Evolutionary conservation across 2,888 invertebrate genomes (phyloP).

Genomic region (Apamea epomidion): DNA sequence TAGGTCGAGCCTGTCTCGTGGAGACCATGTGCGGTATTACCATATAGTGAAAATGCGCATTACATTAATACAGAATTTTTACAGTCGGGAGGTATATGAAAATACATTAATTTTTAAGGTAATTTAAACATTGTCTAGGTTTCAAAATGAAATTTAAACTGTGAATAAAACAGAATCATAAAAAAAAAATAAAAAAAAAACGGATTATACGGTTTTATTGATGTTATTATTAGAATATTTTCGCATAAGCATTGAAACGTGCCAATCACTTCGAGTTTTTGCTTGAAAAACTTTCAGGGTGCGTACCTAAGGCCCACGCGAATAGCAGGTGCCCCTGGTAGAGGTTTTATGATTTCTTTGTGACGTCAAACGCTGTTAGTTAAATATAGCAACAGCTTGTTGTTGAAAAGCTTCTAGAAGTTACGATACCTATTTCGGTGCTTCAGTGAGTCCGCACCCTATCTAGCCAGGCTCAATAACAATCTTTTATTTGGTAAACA

Average conservation of each 20-base stretch:
- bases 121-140: too few species aligned
- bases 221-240: neutral
- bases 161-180: too few species aligned
- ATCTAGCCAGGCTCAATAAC: neutral
- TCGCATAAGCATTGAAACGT: neutral
- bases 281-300: conserved; percentile 4
- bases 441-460: neutral
- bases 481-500: neutral
- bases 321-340: neutral
- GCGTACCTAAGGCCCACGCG: conserved; percentile 14
- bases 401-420: conserved; percentile 1
- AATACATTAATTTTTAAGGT: too few species aligned
- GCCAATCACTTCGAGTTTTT: neutral
- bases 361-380: conserved; percentile 14
- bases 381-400: conserved; percentile 10
- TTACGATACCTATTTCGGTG: neutral
- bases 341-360: conserved; percentile 18
- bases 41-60: too few species aligned
- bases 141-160: too few species aligned
- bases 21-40: too few species aligned
- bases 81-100: too few species aligned
- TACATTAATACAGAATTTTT: too few species aligned
- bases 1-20: too few species aligned
- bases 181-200: too few species aligned
- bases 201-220: too few species aligned